Evolutionary conservation across 2,113 vertebrate genomes (phyloP).

Genomic region (Lycaon pictus): DNA sequence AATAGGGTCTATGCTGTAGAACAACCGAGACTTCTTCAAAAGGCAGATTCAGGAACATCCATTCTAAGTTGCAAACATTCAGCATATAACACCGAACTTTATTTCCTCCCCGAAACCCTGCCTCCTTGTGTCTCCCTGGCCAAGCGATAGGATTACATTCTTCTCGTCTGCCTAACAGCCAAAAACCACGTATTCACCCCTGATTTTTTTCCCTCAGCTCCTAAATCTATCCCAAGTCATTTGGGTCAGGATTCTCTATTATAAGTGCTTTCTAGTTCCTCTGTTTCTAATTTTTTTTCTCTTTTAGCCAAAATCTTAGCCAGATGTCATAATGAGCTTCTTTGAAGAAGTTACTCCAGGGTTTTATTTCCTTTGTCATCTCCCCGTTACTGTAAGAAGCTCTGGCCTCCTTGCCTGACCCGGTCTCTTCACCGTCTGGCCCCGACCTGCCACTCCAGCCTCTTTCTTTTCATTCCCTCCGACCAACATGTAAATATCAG

Average conservation of each 20-base stretch:
- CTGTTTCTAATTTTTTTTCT: not conserved
- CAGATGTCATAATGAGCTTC: not conserved
- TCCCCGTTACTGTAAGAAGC: not conserved
- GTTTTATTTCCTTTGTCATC: not conserved
- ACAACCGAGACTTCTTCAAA: not conserved
- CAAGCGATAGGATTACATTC: not conserved
- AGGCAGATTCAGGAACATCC: not conserved
- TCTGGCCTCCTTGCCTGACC: fast-evolving
- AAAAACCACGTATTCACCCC: not conserved
- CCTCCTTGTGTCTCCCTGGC: not conserved
- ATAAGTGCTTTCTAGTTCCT: not conserved
- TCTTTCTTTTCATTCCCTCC: not conserved
- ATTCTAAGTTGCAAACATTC: not conserved
- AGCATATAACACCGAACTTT: fast-evolving
- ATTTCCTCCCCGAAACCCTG: not conserved
- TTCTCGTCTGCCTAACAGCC: not conserved
- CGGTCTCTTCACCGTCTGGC: not conserved
- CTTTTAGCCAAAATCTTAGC: not conserved
- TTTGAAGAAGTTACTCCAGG: not conserved
- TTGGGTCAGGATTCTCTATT: not conserved
- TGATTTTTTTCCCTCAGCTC: not conserved
- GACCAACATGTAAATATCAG: not conserved
- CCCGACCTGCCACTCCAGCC: not conserved
- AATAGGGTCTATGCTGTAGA: not conserved
- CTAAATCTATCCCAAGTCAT: not conserved